Percentiles rank a stretch among this genome's conserved stretches.
Conservation (phyloP, 2,797 vertebrate genomes). For the Moxostoma hubbsi region DNA sequence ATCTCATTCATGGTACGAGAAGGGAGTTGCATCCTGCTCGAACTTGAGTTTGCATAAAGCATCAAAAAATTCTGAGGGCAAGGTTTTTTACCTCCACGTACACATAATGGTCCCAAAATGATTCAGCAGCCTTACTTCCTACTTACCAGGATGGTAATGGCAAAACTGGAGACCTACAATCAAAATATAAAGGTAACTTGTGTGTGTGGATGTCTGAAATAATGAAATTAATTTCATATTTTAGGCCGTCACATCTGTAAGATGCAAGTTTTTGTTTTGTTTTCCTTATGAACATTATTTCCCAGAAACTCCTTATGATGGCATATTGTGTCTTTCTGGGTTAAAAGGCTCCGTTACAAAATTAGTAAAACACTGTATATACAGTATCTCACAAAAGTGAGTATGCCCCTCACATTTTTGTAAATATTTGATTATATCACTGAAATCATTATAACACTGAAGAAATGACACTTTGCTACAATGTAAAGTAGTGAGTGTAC, state of each 20-base stretch:
- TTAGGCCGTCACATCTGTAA: conserved; percentile 57
- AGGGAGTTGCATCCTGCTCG: conserved; percentile 64
- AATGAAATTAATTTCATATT: conserved; percentile 64
- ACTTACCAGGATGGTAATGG: background rate
- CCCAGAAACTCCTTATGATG: conserved; percentile 76
- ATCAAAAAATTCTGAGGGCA: conserved; percentile 31
- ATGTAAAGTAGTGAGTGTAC: too few relatives aligned
- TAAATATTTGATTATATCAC: too few relatives aligned
- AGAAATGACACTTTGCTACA: too few relatives aligned
- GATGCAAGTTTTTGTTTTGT: conserved; percentile 58
- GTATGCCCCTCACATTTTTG: too few relatives aligned
- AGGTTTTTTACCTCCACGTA: conserved; percentile 27
- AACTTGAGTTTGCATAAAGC: conserved; percentile 54
- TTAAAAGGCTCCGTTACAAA: conserved; percentile 76
- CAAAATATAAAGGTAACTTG: background rate
- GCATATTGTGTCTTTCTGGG: conserved; percentile 68
- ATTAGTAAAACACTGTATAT: too few relatives aligned
- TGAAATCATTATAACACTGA: too few relatives aligned
- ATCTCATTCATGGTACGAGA: conserved; percentile 73
- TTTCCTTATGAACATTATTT: conserved; percentile 70
- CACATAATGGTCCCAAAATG: conserved; percentile 14
- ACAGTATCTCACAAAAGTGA: too few relatives aligned
- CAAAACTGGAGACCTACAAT: conserved; percentile 20
- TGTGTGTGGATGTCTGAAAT: conserved; percentile 58
- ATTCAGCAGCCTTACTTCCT: conserved; percentile 30